Evolutionary conservation across 2,888 invertebrate species (phyloP).

Genomic region (Melangyna quadrimaculata): DNA sequence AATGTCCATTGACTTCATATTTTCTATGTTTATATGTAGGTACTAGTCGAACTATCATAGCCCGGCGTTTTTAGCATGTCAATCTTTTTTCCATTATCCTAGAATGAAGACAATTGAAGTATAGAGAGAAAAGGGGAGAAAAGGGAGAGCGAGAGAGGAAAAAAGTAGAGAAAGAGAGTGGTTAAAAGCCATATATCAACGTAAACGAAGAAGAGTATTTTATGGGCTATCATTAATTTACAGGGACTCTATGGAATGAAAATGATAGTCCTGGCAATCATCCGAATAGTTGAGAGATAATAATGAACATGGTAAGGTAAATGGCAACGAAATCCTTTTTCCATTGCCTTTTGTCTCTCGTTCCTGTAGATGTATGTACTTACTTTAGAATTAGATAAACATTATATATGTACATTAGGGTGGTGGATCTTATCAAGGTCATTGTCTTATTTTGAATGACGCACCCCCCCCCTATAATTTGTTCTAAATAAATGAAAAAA

Average conservation of each 20-base stretch:
- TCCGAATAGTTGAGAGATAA: conserved; percentile 44
- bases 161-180: neutral
- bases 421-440: no score
- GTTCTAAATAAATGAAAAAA: no score
- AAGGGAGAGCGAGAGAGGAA: no score
- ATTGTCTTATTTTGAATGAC: no score
- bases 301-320: conserved; percentile 38
- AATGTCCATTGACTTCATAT: conserved; percentile 64
- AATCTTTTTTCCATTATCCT: conserved; percentile 61
- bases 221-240: conserved; percentile 67
- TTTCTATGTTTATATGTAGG: no score
- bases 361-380: neutral
- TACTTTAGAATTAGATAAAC: no score
- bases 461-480: no score
- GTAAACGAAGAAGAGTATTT: conserved; percentile 50
- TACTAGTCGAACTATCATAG: neutral
- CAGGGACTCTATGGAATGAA: no score
- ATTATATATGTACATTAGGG: no score
- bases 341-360: neutral
- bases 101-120: conserved; percentile 26
- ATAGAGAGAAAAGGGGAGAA: neutral
- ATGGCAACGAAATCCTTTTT: conserved; percentile 5
- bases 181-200: conserved; percentile 57
- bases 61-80: conserved; percentile 40
- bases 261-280: conserved; percentile 52